These are phyloP conservation scores for Philonicus albiceps DNA, from an alignment of 2,888 invertebrate genomes.

Conservation along the genomic window DNA sequence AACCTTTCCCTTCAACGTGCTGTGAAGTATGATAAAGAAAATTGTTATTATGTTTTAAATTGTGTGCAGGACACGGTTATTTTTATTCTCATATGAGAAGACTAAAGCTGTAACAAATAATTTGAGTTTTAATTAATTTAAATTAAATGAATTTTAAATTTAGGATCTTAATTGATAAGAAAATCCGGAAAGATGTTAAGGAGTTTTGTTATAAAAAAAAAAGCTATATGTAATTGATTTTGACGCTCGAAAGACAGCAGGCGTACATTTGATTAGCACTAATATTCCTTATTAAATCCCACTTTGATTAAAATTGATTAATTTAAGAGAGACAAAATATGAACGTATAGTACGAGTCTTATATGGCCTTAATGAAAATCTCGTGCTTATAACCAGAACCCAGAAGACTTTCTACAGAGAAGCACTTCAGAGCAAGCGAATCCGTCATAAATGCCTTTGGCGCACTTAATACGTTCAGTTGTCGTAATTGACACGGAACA, in stretches of 20 bases:
- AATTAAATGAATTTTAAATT: too few species aligned
- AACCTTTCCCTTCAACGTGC: too few species aligned
- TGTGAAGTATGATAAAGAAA: too few species aligned
- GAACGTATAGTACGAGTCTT: background rate
- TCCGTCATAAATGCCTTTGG: slow-evolving; percentile 41
- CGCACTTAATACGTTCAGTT: slow-evolving; percentile 47
- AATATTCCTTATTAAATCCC: slow-evolving; percentile 41
- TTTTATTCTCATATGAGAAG: too few species aligned
- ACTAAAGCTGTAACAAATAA: too few species aligned
- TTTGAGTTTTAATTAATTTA: too few species aligned
- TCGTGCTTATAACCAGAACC: background rate
- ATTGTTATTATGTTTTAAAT: too few species aligned
- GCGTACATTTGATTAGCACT: background rate
- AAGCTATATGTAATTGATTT: background rate
- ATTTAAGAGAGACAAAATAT: slow-evolving; percentile 28
- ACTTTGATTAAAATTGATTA: slow-evolving; percentile 46
- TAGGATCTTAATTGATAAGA: background rate
- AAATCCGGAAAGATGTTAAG: background rate
- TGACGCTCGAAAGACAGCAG: background rate
- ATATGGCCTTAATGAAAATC: slow-evolving; percentile 29
- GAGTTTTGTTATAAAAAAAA: too few species aligned
- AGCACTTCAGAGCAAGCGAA: slow-evolving; percentile 5
- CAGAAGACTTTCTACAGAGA: background rate
- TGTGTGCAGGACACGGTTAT: too few species aligned
- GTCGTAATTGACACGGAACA: slow-evolving; percentile 53